Evolutionary conservation across 2,888 invertebrate genomes (phyloP).

Genomic region (Mantis religiosa): DNA sequence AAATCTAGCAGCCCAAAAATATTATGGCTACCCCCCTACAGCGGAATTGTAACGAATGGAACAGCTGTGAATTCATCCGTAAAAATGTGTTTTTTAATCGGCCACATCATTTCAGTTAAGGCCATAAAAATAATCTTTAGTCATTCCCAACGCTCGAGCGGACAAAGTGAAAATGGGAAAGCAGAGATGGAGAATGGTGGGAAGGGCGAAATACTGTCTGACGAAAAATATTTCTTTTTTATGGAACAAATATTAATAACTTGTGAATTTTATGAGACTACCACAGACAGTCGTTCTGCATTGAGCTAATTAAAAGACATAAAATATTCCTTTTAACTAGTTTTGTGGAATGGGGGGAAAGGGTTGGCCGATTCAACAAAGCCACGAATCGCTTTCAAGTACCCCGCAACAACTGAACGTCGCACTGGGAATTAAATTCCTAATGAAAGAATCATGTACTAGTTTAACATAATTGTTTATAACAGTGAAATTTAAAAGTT

Average conservation of each 20-base stretch:
- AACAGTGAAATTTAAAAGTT: background rate
- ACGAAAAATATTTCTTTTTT: constrained; percentile 10
- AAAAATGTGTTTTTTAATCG: constrained; percentile 33
- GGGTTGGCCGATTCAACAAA: background rate
- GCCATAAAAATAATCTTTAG: background rate
- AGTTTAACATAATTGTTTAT: background rate
- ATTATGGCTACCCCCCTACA: background rate
- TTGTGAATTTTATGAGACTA: constrained; percentile 11
- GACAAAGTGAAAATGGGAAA: background rate
- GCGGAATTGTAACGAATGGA: background rate
- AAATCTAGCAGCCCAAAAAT: constrained; percentile 21
- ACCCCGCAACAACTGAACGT: background rate
- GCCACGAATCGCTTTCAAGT: background rate
- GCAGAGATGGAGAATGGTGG: background rate
- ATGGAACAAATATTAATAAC: constrained; percentile 19
- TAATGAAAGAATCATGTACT: background rate
- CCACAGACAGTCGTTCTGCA: background rate
- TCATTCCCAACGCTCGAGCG: background rate
- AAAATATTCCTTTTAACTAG: constrained; percentile 13
- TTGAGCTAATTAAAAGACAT: constrained; percentile 10
- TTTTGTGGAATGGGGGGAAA: background rate
- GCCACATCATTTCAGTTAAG: constrained; percentile 13
- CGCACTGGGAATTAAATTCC: background rate
- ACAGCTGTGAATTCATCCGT: constrained; percentile 29
- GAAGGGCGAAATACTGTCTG: background rate